Conservation (phyloP, 1,140 invertebrate species). For the Himalopsyche phryganea region DNA sequence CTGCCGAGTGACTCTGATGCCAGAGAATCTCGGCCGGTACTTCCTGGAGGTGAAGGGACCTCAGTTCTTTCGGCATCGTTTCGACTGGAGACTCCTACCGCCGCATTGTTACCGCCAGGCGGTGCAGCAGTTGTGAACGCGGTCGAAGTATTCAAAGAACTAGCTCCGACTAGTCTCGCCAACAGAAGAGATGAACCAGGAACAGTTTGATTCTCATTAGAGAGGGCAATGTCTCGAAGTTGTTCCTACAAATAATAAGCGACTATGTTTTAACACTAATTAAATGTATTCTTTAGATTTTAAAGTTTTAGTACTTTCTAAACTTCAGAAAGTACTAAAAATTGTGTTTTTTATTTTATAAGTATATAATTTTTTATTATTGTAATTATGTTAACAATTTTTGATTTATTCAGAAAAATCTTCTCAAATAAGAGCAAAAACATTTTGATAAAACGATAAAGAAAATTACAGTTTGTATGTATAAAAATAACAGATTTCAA, state of each 20-base stretch:
- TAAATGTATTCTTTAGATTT: too few relatives aligned
- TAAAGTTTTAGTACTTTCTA: too few relatives aligned
- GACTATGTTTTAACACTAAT: too few relatives aligned
- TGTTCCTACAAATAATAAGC: constrained; percentile 29
- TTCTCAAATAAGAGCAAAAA: too few relatives aligned
- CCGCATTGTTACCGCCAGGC: constrained; percentile 31
- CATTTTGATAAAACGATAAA: too few relatives aligned
- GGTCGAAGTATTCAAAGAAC: constrained; percentile 15
- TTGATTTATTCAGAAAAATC: too few relatives aligned
- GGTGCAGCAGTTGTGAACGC: constrained; percentile 36
- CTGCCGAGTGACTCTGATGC: constrained; percentile 37
- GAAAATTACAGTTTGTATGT: too few relatives aligned
- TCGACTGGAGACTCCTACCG: constrained; percentile 26
- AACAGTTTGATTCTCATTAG: neutral
- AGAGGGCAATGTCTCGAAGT: constrained; percentile 16
- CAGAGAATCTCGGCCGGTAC: constrained; percentile 28
- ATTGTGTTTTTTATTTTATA: too few relatives aligned
- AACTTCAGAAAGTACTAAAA: too few relatives aligned
- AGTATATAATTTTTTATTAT: too few relatives aligned
- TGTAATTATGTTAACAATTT: too few relatives aligned
- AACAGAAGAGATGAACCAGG: constrained; percentile 21
- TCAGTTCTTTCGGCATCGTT: constrained; percentile 14
- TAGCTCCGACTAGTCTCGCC: constrained; percentile 23
- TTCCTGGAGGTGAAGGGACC: constrained; percentile 23
- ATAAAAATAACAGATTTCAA: too few relatives aligned